Base-by-base conservation (phyloP, 2,113 vertebrate species). In the Elgaria multicarinata region DNA sequence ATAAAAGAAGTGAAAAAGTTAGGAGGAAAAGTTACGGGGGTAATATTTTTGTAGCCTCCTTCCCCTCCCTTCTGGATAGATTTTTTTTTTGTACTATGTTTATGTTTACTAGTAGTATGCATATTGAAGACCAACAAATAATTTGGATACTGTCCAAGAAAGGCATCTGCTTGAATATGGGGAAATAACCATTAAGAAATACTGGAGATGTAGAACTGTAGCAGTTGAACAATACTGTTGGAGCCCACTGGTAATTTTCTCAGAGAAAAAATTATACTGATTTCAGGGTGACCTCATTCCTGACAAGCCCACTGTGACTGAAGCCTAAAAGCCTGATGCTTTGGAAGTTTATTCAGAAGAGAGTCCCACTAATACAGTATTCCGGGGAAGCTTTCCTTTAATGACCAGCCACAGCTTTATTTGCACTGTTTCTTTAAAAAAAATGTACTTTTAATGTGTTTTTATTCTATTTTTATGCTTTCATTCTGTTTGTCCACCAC, bases 111-210 rank as follows among this genome's bases (percentile, higher is more conserved):
- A 33, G 82, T 80, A 88, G 89, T 91, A 77, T 76, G 72, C 4
- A 42, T 90, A 94, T 58, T 88, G 89, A 85, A 87, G 91, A 76
- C 78, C 95, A 96, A 92, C 89, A 91, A 88, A 82, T 93, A 94
- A 94, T 96, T 95, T 96, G 94, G 89, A 12, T 58, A 85, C 89
- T 71, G 36, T 79, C 82, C 87, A 83, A 93, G 94, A 94, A 93
- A 94, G 89, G 85, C 83, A 80, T 92, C 92, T 92, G 85, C 91
- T 26, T 93, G 92, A 91, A 92, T 89, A 79, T 81, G n/a, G 86
- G 85, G 94, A 87, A 91, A 46, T 86, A 88, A 62, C 76, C 83
- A 87, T 81, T 91, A 92, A 94, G 94, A 93, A 91, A 93, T 76
- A 66, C 92, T 94, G 94, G 89, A 90, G 81, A 89, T 94, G 83